phyloP scores from a whole-genome alignment of 2,113 vertebrate species.

The Muscicapa adusta region DNA sequence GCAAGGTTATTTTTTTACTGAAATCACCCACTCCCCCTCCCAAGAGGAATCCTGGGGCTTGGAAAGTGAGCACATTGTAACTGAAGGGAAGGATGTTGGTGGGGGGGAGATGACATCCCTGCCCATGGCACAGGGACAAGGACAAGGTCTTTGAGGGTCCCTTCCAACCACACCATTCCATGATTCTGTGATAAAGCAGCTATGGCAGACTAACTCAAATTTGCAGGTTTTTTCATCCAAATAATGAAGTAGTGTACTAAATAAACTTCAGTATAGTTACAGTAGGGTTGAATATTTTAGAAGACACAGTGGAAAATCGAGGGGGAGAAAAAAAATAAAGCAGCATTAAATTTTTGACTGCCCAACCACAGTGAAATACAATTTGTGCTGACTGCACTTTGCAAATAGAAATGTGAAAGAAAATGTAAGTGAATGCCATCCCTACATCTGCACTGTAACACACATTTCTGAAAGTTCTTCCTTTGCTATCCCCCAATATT shows the following conservation, averaged over 20 bases:
- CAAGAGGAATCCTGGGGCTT: neutral
- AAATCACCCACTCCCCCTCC: neutral
- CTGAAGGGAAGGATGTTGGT: neutral
- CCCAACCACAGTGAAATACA: neutral
- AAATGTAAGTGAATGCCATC: neutral
- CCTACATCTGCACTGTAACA: neutral
- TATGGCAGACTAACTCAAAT: neutral
- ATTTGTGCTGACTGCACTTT: neutral
- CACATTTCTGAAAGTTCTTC: neutral
- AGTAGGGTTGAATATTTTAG: neutral
- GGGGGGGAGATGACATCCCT: neutral
- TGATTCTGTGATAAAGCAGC: neutral
- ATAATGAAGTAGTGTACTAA: neutral
- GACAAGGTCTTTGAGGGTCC: neutral
- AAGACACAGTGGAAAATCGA: neutral
- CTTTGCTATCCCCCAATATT: neutral
- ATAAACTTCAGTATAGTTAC: neutral
- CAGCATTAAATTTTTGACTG: neutral
- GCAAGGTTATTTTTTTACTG: neutral
- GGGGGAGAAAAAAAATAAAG: neutral
- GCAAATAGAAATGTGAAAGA: neutral
- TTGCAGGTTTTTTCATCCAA: neutral
- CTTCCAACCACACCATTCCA: neutral
- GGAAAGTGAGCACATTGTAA: neutral
- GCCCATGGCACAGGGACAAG: neutral